Base-by-base conservation (phyloP, 2,888 invertebrate species). In the Sylvicola cinctus region DNA sequence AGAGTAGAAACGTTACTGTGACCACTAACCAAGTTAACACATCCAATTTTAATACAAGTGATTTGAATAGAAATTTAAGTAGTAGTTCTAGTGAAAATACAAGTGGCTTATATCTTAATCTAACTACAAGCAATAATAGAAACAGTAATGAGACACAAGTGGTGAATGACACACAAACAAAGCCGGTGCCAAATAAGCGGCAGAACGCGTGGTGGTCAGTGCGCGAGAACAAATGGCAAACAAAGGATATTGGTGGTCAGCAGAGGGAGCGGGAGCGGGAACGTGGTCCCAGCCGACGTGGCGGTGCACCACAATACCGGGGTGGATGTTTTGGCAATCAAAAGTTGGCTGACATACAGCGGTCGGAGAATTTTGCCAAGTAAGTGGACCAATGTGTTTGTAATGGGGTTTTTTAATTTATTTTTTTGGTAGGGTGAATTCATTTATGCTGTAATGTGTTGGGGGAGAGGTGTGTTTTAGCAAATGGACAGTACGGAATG, bases 21-120 rank as follows among this genome's bases (percentile, higher is more conserved):
- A n/a, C 11, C 25, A 23, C 16, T 12, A 28, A 20, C 4, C 13
- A 35, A 35, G 30, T 35, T 16, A 31, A 31, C 23, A 35, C 26
- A 28, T 17, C n/a, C 20, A 31, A 31, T 12, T 4, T 27, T 11
- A 17, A 23, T 17, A 26, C 28, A 25, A 35, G 32, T 36, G 36
- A 32, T 37, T 39, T 34, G 32, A 32, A 33, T 37, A 35, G 31
- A 16, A 33, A 14, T 31, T 33, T 35, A 23, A 39, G 36, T 42
- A 42, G 42, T 43, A 44, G 42, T 42, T 40, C 42, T 45, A 48
- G 45, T 44, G 44, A 46, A 47, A 46, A 45, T 43, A 43, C 43
- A 46, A 48, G 48, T 48, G 48, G 46, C 48, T 45, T 48, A 48
- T 36, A 38, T n/a, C n/a, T n/a, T n/a, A n/a, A n/a, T n/a, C n/a